phyloP scores from a whole-genome alignment of 2,113 vertebrate species.

The Lonchura striata region DNA sequence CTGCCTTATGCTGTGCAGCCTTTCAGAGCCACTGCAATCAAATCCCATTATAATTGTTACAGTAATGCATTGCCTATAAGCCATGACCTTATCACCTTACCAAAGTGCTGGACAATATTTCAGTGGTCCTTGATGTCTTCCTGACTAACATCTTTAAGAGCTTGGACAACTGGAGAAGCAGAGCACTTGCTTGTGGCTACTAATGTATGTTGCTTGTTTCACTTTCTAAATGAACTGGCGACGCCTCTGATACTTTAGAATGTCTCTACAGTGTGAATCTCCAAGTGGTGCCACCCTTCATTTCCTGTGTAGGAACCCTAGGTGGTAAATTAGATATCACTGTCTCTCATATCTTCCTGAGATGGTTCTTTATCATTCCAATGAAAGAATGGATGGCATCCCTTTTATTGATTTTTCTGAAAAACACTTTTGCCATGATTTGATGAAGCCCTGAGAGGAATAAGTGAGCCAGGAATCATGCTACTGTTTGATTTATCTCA shows the following conservation, averaged over 20 bases:
- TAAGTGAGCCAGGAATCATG: neutral
- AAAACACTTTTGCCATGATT: neutral
- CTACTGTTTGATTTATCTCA: neutral
- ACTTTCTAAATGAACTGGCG: neutral
- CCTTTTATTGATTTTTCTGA: neutral
- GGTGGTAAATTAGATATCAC: neutral
- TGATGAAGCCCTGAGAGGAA: neutral
- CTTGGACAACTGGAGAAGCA: neutral
- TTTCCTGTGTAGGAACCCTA: neutral
- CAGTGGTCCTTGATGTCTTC: neutral
- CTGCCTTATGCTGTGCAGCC: neutral
- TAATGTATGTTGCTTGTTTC: neutral
- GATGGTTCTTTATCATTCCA: neutral
- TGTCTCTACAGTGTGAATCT: neutral
- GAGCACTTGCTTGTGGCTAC: neutral
- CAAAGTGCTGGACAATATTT: neutral
- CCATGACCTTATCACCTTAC: neutral
- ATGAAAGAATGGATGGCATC: neutral
- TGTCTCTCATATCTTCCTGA: neutral
- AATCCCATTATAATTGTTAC: neutral
- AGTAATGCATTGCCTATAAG: neutral
- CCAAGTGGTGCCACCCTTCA: neutral
- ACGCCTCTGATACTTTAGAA: neutral
- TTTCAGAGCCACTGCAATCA: neutral
- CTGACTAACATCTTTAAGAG: neutral